These are phyloP conservation scores for Paedocypris micromegethes DNA, from an alignment of 2,797 vertebrate genomes.

Conservation along the genomic window DNA sequence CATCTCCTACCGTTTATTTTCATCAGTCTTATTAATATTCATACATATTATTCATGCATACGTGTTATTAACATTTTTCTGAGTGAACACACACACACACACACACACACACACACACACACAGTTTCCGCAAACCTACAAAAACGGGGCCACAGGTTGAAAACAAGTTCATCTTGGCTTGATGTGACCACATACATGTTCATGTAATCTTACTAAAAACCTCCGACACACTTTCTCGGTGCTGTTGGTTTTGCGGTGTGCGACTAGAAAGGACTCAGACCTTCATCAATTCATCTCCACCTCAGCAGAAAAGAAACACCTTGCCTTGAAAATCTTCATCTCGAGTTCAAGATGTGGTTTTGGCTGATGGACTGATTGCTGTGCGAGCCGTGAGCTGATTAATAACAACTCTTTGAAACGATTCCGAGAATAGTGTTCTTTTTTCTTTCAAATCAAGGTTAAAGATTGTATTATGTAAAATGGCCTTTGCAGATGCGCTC, in stretches of 20 bases:
- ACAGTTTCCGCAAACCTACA: not conserved
- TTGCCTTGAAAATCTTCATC: not conserved
- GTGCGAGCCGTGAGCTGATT: slow-evolving; percentile 2
- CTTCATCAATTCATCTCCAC: slow-evolving; percentile 17
- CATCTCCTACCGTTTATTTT: too few species aligned
- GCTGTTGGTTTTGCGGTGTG: slow-evolving; percentile 7
- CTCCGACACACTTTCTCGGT: slow-evolving; percentile 31
- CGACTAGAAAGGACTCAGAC: slow-evolving; percentile 6
- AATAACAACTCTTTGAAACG: not conserved
- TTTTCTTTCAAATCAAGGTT: slow-evolving; percentile 10
- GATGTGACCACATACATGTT: not conserved
- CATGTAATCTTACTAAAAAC: slow-evolving; percentile 8
- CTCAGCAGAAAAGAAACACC: slow-evolving; percentile 27
- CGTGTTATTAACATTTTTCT: too few species aligned
- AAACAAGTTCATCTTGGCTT: not conserved
- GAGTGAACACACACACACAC: slow-evolving; percentile 3
- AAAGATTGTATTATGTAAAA: slow-evolving; percentile 41
- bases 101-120: not conserved
- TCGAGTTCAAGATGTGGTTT: slow-evolving; percentile 14
- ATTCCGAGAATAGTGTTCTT: slow-evolving; percentile 5
- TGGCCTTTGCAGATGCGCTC: slow-evolving; percentile 58
- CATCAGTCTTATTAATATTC: too few species aligned
- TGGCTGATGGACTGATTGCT: not conserved
- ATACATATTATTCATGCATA: too few species aligned
- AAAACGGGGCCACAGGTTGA: slow-evolving; percentile 7